Percentiles rank a stretch among this genome's conserved stretches.
These are phyloP conservation scores for Centruroides sculpturatus DNA, from an alignment of 1,140 invertebrate genomes.

Conservation along the genomic window DNA sequence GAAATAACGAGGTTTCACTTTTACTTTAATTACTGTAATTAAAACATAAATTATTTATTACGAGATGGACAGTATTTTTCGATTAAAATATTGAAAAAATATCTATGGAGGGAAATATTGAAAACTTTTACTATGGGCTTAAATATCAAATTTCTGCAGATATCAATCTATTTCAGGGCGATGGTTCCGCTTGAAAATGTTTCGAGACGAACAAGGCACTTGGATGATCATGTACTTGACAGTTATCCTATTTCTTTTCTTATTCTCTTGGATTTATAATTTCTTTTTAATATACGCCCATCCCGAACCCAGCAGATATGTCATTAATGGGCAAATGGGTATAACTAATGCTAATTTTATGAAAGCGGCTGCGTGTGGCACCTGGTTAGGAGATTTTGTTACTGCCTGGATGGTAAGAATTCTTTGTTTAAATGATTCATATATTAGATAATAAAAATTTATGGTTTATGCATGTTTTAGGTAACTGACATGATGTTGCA, in stretches of 20 bases:
- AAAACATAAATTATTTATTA: too few relatives aligned
- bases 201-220: slow-evolving; percentile 38
- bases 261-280: slow-evolving; percentile 40
- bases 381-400: slow-evolving; percentile 41
- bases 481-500: slow-evolving; percentile 45
- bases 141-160: too few relatives aligned
- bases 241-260: slow-evolving; percentile 34
- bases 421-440: too few relatives aligned
- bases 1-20: too few relatives aligned
- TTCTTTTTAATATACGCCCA: slow-evolving; percentile 31
- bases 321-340: slow-evolving; percentile 30
- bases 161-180: slow-evolving; percentile 25
- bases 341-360: slow-evolving; percentile 32
- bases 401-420: slow-evolving; percentile 36
- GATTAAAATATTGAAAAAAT: too few relatives aligned
- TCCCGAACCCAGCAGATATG: slow-evolving; percentile 24
- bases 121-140: too few relatives aligned
- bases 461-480: slow-evolving; percentile 19
- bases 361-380: slow-evolving; percentile 41
- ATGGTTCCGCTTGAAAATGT: slow-evolving; percentile 39
- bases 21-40: too few relatives aligned
- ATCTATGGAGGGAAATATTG: too few relatives aligned
- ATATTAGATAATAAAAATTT: background rate
- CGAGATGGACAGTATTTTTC: too few relatives aligned
- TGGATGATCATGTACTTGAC: slow-evolving; percentile 42